A percentile compares a stretch with the other conserved stretches of the same genome.
Evolutionary conservation across 1,140 invertebrate species (phyloP).

Genomic region (Phortica variegata): DNA sequence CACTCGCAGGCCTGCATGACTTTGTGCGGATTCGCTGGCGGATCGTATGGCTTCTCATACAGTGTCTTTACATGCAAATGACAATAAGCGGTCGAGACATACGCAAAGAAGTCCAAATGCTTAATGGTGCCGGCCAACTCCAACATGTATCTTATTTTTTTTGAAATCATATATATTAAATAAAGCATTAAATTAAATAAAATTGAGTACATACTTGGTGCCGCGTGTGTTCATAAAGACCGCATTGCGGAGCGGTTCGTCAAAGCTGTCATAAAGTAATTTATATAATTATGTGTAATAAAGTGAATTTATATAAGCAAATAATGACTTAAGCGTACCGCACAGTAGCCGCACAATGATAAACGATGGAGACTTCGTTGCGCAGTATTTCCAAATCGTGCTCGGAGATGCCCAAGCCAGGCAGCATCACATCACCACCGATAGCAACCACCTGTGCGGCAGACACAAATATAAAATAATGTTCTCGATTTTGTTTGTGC

Average conservation of each 20-base stretch:
- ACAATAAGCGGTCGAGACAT: constrained; percentile 67
- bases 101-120: constrained; percentile 66
- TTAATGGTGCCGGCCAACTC: constrained; percentile 76
- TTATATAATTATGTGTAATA: not conserved
- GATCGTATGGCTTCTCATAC: constrained; percentile 76
- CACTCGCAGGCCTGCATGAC: constrained; percentile 86
- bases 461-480: too few species aligned
- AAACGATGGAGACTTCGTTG: constrained; percentile 77
- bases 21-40: constrained; percentile 84
- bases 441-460: constrained; percentile 72
- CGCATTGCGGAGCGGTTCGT: constrained; percentile 72
- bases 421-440: constrained; percentile 73
- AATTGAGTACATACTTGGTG: constrained; percentile 69
- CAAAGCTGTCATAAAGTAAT: constrained; percentile 59
- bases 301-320: not conserved
- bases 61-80: constrained; percentile 67
- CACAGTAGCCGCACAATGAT: constrained; percentile 90
- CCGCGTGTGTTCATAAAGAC: constrained; percentile 75
- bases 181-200: too few species aligned
- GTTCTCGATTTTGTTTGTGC: too few species aligned
- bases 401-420: constrained; percentile 72
- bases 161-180: too few species aligned
- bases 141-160: too few species aligned
- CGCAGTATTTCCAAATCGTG: constrained; percentile 69
- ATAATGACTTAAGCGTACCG: constrained; percentile 25